Conservation (phyloP, 2,113 vertebrate genomes). For the Centropus bengalensis region DNA sequence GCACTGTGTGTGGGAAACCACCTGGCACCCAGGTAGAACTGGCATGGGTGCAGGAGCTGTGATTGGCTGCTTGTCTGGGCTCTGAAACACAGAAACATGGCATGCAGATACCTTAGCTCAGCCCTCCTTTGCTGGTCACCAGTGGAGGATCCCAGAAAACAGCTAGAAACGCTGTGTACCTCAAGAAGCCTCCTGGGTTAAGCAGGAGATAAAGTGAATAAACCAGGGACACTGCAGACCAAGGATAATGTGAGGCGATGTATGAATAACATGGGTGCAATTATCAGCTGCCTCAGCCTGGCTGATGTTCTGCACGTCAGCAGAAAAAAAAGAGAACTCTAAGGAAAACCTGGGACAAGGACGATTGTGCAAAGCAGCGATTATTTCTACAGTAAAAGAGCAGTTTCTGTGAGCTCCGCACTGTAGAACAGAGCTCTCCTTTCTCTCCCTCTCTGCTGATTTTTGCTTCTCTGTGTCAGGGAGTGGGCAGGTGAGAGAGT, state of each 20-base stretch:
- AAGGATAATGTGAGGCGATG: not conserved
- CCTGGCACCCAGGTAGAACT: not conserved
- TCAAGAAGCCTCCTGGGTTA: not conserved
- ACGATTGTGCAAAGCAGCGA: not conserved
- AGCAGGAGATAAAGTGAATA: not conserved
- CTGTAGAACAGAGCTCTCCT: not conserved
- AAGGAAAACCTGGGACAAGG: not conserved
- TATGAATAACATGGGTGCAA: not conserved
- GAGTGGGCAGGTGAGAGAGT: not conserved
- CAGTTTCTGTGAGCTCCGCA: not conserved
- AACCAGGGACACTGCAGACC: not conserved
- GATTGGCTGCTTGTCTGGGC: not conserved
- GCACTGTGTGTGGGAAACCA: not conserved
- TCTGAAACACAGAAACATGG: not conserved
- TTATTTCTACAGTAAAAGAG: not conserved
- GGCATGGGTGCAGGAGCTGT: not conserved
- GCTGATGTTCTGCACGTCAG: not conserved
- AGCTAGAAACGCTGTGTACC: not conserved
- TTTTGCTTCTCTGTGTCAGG: not conserved
- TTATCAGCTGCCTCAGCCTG: not conserved
- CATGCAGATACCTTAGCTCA: not conserved
- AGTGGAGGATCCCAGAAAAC: not conserved
- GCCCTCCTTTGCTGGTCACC: not conserved
- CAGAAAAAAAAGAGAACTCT: not conserved
- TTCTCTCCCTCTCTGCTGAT: not conserved